Percentiles rank a stretch among this genome's conserved stretches.
phyloP scores from a whole-genome alignment of 2,797 vertebrate genomes.

The Benthosema pterotum region DNA sequence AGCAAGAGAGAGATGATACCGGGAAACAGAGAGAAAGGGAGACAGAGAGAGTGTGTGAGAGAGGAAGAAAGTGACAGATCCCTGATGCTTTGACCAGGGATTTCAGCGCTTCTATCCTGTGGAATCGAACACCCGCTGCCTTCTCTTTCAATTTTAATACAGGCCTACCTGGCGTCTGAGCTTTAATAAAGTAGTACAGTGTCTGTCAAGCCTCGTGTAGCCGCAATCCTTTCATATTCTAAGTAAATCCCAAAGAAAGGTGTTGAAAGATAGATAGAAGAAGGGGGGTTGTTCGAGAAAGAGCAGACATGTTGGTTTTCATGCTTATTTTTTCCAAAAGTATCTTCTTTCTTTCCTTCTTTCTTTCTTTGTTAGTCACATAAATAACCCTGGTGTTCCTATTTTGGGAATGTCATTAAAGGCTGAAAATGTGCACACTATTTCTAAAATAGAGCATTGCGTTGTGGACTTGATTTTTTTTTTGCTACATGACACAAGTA shows the following conservation, averaged over 20 bases:
- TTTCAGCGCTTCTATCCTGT: constrained; percentile 63
- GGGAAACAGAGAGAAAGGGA: constrained; percentile 8
- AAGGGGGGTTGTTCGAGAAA: constrained; percentile 5
- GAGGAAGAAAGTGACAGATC: constrained; percentile 51
- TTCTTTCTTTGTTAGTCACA: too few relatives aligned
- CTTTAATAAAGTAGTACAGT: constrained; percentile 83
- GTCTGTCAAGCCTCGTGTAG: constrained; percentile 80
- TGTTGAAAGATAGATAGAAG: constrained; percentile 62
- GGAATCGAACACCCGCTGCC: constrained; percentile 63
- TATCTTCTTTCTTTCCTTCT: not conserved
- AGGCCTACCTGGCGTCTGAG: constrained; percentile 59
- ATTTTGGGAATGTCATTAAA: too few relatives aligned
- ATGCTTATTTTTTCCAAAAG: constrained; percentile 7
- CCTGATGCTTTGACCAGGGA: constrained; percentile 71
- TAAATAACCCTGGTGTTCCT: too few relatives aligned
- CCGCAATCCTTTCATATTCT: constrained; percentile 84
- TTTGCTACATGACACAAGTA: too few relatives aligned
- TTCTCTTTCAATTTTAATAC: constrained; percentile 82
- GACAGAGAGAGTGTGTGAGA: constrained; percentile 28
- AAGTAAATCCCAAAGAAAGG: constrained; percentile 83
- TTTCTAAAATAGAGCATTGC: too few relatives aligned
- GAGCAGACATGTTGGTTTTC: not conserved
- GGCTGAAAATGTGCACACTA: too few relatives aligned
- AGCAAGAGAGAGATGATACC: constrained; percentile 1
- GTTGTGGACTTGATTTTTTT: too few relatives aligned